Evolutionary conservation across 2,888 invertebrate species (phyloP).

Genomic region (Willowsia nigromaculata): DNA sequence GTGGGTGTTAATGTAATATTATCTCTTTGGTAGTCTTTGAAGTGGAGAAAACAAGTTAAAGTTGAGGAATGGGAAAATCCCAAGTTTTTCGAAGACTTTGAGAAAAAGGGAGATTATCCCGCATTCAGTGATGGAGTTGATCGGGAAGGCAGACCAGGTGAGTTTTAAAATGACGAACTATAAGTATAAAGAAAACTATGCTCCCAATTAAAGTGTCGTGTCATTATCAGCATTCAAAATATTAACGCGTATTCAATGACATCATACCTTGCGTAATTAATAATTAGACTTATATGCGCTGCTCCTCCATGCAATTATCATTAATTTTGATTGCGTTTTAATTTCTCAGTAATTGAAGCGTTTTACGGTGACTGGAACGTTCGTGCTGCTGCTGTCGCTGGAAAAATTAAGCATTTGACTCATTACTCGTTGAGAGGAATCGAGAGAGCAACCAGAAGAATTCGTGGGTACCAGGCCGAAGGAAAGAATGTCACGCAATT

Average conservation of each 20-base stretch:
- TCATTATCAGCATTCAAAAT: neutral
- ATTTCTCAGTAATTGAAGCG: conserved; percentile 26
- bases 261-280: neutral
- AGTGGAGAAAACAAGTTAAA: conserved; percentile 38
- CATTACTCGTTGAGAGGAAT: conserved; percentile 46
- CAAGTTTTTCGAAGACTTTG: conserved; percentile 26
- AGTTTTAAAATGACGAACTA: neutral
- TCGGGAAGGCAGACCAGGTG: conserved; percentile 42
- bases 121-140: conserved; percentile 22
- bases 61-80: conserved; percentile 44
- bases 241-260: neutral
- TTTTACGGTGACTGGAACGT: conserved; percentile 59
- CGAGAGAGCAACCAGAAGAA: neutral
- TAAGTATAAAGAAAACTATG: too few species aligned
- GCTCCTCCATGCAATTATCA: too few species aligned
- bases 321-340: too few species aligned
- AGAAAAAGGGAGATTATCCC: conserved; percentile 34
- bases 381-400: conserved; percentile 30
- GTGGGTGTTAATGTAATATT: neutral
- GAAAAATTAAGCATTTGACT: conserved; percentile 47
- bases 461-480: conserved; percentile 37
- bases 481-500: conserved; percentile 60
- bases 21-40: conserved; percentile 6
- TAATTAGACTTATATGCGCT: too few species aligned
- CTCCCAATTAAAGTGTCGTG: too few species aligned